phyloP scores from a whole-genome alignment of 2,113 vertebrate species.

The Paralichthys olivaceus region DNA sequence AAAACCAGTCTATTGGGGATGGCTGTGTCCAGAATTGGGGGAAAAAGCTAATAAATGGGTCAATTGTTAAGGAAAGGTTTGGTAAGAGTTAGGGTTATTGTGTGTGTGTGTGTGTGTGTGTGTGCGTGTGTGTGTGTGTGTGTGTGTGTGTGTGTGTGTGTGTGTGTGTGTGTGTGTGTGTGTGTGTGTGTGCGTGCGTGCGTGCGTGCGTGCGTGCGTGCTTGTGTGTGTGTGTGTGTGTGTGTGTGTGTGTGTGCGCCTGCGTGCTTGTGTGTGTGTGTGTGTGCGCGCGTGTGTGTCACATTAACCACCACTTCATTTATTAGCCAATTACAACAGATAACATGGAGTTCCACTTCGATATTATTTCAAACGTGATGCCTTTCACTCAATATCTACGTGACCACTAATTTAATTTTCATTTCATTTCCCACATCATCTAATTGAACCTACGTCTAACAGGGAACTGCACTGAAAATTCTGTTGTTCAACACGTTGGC shows the following conservation, averaged over 20 bases:
- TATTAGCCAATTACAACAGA: constrained; percentile 17
- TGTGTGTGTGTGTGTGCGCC: constrained; percentile 7
- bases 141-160: background rate
- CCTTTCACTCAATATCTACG: background rate
- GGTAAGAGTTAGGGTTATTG: background rate
- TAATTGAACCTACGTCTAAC: constrained; percentile 11
- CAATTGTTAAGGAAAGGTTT: constrained; percentile 1
- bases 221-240: background rate
- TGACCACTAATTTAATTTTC: constrained; percentile 40
- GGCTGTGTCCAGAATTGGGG: no score
- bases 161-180: background rate
- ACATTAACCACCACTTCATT: constrained; percentile 10
- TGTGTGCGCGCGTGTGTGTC: constrained; percentile 9
- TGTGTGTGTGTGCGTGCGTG: background rate
- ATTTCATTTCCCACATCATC: constrained; percentile 19
- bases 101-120: background rate
- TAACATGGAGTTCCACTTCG: background rate
- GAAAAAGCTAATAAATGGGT: constrained; percentile 36
- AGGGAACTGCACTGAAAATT: constrained; percentile 31
- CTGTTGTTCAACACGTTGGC: background rate
- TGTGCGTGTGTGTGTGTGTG: background rate
- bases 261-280: background rate
- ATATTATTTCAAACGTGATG: constrained; percentile 2
- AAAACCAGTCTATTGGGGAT: no score
- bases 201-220: constrained; percentile 8